phyloP scores from a whole-genome alignment of 2,888 invertebrate species.

The Matsumyia berberina region DNA sequence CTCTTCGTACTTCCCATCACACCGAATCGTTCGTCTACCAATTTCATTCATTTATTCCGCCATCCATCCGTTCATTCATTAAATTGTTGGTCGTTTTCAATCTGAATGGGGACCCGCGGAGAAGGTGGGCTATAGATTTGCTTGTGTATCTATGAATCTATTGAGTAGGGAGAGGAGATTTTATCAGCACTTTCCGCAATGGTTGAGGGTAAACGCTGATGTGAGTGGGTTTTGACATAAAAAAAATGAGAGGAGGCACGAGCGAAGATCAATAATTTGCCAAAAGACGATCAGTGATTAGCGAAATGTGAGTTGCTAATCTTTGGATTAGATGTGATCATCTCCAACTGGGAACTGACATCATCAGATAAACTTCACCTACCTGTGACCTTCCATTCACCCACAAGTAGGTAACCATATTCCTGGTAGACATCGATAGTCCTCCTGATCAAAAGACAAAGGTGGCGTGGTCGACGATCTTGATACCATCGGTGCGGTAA shows the following conservation, averaged over 20 bases:
- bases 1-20: slow-evolving; percentile 5
- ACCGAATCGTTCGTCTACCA: slow-evolving; percentile 32
- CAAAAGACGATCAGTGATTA: slow-evolving; percentile 7
- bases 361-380: slow-evolving; percentile 3
- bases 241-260: not conserved
- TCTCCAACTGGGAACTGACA: not conserved
- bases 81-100: slow-evolving; percentile 66
- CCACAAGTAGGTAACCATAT: slow-evolving; percentile 46
- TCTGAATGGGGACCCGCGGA: slow-evolving; percentile 57
- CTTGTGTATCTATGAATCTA: slow-evolving; percentile 12
- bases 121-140: slow-evolving; percentile 16
- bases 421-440: slow-evolving; percentile 64
- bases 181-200: slow-evolving; percentile 29
- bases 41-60: slow-evolving; percentile 74
- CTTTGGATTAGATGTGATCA: not conserved
- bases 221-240: not conserved
- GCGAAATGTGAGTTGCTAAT: not conserved
- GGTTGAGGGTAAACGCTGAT: not conserved
- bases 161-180: slow-evolving; percentile 5
- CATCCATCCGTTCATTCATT: slow-evolving; percentile 69
- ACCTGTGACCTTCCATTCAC: slow-evolving; percentile 13
- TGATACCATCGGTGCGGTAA: slow-evolving; percentile 56
- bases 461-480: slow-evolving; percentile 31
- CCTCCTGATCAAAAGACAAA: slow-evolving; percentile 60
- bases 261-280: too few species aligned